Evolutionary conservation across 1,140 invertebrate species (phyloP), one percentile per base, ranked within the genome.

Genomic region (Atta colombica): DNA sequence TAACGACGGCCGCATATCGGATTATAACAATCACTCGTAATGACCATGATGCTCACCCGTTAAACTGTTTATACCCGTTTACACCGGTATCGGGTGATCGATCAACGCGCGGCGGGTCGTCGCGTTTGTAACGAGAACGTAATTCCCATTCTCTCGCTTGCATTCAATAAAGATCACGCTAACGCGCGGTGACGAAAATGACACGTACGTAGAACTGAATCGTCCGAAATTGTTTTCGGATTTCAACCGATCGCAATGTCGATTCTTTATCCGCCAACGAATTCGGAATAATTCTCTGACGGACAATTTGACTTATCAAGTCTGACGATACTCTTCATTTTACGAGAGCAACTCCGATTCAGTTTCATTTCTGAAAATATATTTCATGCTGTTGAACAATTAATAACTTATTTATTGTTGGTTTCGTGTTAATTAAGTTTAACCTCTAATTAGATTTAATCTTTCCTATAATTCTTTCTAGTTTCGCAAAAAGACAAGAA

Each of bases 1-100:
- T 84, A 84, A 84, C 80, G 80, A 84, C 80, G 80, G 21, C 69
- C 80, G 39, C 69, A 84, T 84, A 84, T 84, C 80, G 80, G 69
- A 84, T 84, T 84, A 84, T 84, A 84, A 84, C 80, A 84, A 84
- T 84, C 80, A 84, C 80, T 84, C 80, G 80, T 84, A 84, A 84
- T 84, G 80, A 84, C 80, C 69, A 71, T 84, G 80, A 84, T 84
- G 80, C 69, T 84, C 80, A 84, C 80, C 69, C 80, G 80, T 84
- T 84, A 84, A 84, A 84, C 80, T 84, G 80, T 84, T 84, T 84
- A 84, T 84, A 84, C 80, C 80, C 80, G 80, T 84, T 84, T 74
- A 84, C 80, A 84, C 69, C 80, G 69, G 69, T 84, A 84, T 84
- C 80, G 69, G 80, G 69, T 74, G 80, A 84, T 84, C 80, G 80